These are phyloP conservation scores for Tonatia bakeri DNA, from an alignment of 2,113 vertebrate genomes.

Conservation along the genomic window DNA sequence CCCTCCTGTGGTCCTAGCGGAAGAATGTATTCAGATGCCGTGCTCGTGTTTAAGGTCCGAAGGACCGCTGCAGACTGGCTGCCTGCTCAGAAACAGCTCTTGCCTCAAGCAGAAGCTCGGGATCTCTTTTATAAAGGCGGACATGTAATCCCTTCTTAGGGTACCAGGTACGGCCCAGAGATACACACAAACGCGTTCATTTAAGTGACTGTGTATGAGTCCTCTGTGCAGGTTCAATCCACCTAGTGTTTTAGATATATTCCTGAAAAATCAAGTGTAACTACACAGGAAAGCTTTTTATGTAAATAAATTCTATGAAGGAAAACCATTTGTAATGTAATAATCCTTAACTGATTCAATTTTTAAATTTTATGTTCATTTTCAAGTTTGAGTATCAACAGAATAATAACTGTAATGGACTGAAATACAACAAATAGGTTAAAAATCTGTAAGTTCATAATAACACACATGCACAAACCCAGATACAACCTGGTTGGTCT, in stretches of 20 bases:
- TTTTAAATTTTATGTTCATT: constrained; percentile 26
- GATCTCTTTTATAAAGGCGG: neutral
- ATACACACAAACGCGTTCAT: neutral
- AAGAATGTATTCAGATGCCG: neutral
- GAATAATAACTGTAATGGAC: neutral
- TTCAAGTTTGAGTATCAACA: constrained; percentile 29
- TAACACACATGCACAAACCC: neutral
- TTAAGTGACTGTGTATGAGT: neutral
- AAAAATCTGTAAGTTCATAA: neutral
- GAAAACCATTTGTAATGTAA: neutral
- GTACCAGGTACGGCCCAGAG: neutral
- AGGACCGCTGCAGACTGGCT: neutral
- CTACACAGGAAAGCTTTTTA: neutral
- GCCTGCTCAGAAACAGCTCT: neutral
- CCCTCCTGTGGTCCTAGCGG: constrained; percentile 47
- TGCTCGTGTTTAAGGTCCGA: neutral
- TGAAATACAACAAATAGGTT: constrained; percentile 4
- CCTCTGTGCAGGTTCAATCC: neutral
- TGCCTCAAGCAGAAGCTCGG: neutral
- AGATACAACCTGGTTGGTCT: neutral
- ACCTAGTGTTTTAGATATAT: neutral
- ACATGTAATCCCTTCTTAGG: neutral
- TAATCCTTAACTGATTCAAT: neutral
- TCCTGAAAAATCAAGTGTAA: neutral
- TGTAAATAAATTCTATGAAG: neutral